Evolutionary conservation across 2,113 vertebrate genomes (phyloP).

Genomic region (Climacteris rufus): DNA sequence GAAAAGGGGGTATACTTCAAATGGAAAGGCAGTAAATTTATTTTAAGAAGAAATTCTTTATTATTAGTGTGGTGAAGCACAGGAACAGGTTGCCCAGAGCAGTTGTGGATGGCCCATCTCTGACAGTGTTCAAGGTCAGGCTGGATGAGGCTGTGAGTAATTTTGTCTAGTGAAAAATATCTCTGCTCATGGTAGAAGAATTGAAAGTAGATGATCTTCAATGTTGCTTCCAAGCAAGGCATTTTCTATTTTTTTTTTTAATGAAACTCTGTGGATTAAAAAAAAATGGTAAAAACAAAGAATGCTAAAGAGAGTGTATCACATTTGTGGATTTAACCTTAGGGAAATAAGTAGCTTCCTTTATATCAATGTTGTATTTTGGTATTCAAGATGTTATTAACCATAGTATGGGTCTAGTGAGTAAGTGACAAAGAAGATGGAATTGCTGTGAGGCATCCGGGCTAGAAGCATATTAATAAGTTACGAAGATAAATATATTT

Average conservation of each 20-base stretch:
- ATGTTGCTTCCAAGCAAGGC: not conserved
- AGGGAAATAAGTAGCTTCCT: not conserved
- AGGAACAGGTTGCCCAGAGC: not conserved
- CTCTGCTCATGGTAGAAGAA: not conserved
- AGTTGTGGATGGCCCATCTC: not conserved
- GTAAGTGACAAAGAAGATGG: not conserved
- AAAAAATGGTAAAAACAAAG: not conserved
- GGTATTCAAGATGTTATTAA: not conserved
- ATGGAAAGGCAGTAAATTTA: not conserved
- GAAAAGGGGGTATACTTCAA: not conserved
- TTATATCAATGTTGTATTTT: not conserved
- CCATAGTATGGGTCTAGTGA: not conserved
- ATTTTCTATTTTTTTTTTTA: not conserved
- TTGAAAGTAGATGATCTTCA: not conserved
- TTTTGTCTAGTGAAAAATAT: not conserved
- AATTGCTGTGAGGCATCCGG: not conserved
- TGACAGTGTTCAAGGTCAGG: not conserved
- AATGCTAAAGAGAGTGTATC: not conserved
- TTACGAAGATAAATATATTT: not conserved
- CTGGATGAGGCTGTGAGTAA: not conserved
- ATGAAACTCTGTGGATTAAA: not conserved
- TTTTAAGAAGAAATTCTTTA: not conserved
- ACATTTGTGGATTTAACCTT: not conserved
- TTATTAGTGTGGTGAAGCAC: rapidly evolving
- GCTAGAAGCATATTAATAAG: not conserved